Percentiles rank a stretch among this genome's conserved stretches.
Evolutionary conservation across 2,888 invertebrate species (phyloP).

Genomic region (Phortica magna): DNA sequence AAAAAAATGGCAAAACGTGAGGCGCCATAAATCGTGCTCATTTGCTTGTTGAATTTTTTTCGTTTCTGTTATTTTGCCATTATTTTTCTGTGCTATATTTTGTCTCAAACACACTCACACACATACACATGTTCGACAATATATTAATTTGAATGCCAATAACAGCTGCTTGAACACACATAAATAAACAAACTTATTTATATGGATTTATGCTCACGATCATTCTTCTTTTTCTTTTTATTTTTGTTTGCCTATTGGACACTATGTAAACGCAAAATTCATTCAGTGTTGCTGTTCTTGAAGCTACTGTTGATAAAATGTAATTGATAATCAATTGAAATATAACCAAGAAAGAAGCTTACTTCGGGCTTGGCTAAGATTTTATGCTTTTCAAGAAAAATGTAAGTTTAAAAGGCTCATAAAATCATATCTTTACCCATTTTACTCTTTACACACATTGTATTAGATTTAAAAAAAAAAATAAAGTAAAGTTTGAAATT

Average conservation of each 20-base stretch:
- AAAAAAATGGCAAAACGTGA: slow-evolving; percentile 27
- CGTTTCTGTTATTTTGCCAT: slow-evolving; percentile 36
- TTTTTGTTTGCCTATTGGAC: slow-evolving; percentile 42
- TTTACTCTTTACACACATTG: no score
- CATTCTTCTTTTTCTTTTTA: neutral
- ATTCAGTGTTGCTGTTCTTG: neutral
- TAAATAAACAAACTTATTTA: slow-evolving; percentile 33
- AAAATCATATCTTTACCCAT: no score
- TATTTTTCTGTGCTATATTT: neutral
- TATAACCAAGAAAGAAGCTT: slow-evolving; percentile 65
- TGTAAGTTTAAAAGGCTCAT: no score
- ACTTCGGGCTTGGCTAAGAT: slow-evolving; percentile 34
- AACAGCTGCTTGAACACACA: slow-evolving; percentile 56
- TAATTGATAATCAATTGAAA: slow-evolving; percentile 43
- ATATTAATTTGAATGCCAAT: slow-evolving; percentile 69
- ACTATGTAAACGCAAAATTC: slow-evolving; percentile 64
- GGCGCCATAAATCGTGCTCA: slow-evolving; percentile 28
- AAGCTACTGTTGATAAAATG: slow-evolving; percentile 37
- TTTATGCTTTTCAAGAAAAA: no score
- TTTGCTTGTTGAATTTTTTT: slow-evolving; percentile 30
- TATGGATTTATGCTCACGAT: slow-evolving; percentile 27
- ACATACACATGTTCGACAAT: slow-evolving; percentile 44
- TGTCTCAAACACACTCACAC: slow-evolving; percentile 48
- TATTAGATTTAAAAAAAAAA: no score
- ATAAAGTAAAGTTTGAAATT: no score